Conservation (phyloP, 1,140 invertebrate genomes). For the Dendrolimus punctatus region DNA sequence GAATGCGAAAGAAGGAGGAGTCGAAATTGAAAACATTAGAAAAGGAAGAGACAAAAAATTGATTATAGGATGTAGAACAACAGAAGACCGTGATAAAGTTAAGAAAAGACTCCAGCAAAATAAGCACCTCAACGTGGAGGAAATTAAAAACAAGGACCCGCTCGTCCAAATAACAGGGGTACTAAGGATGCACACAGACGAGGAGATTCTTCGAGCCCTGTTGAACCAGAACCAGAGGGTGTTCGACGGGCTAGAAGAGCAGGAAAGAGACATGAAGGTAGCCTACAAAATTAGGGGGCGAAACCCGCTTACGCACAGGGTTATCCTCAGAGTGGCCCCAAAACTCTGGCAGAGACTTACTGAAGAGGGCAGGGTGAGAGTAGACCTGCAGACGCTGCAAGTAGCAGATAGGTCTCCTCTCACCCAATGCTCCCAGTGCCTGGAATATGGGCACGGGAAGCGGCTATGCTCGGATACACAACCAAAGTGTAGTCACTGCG, state of each 20-base stretch:
- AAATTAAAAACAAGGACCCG: neutral
- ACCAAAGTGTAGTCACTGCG: conserved; percentile 6
- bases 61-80: conserved; percentile 1
- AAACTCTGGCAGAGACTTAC: neutral
- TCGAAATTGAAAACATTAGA: neutral
- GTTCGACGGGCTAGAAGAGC: neutral
- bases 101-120: conserved; percentile 2
- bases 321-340: neutral
- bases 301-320: conserved; percentile 3
- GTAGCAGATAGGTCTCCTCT: conserved; percentile 9
- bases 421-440: conserved; percentile 9
- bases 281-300: conserved; percentile 4
- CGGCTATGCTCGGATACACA: conserved; percentile 1
- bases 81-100: neutral
- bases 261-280: neutral
- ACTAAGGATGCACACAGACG: neutral
- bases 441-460: conserved; percentile 8
- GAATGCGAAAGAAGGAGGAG: neutral
- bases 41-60: conserved; percentile 4
- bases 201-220: neutral
- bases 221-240: conserved; percentile 4
- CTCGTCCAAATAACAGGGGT: neutral
- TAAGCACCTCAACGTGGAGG: neutral
- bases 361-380: neutral
- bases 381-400: neutral